Base-by-base conservation (phyloP, 2,797 vertebrate species). In the Acanthurus leucopareius region DNA sequence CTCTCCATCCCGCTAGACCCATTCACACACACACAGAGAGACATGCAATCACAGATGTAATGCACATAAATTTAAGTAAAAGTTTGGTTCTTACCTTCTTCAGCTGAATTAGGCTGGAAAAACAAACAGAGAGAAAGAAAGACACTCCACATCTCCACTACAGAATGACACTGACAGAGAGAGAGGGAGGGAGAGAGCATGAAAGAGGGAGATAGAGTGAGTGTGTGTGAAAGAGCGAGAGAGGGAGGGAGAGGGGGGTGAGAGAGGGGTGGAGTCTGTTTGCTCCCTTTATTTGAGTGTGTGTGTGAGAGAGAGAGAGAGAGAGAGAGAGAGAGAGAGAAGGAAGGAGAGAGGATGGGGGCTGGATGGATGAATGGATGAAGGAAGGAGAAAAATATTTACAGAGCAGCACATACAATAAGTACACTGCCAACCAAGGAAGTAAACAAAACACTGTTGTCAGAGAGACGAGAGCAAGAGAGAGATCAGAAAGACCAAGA, bases 71-170 rank as follows among this genome's bases (percentile, higher is more conserved):
- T 57, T 40, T 1, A 74, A 52, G 32, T 4, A 63, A 84, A 93
- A 91, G 78, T 87, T 88, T 14, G 38, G 66, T 75, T 76, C 94
- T 94, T 95, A 96, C 95, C 95, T 94, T 96, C 96, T 92, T 96
- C 96, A 77, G 95, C 95, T 92, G 93, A 94, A 91, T 92, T 89
- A 42, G 92, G 89, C 93, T 95, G 95, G 86, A 96, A 83, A 86
- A 93, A 93, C 80, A 95, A 88, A 89, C 90, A 95, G 90, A 96
- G 93, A 88, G 84, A 94, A 83, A 96, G 86, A 91, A 95, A 89
- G 86, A 95, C 89, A 90, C 93, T 96, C 95, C 95, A 96, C 95
- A 96, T 96, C 92, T 94, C 94, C 93, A 94, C 92, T 88, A 91
- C 87, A 91, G 92, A 93, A 92, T 91, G 90, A 93, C 93, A 95